Base-by-base conservation (phyloP, 2,797 vertebrate species). In the Dendrocincla fuliginosa region DNA sequence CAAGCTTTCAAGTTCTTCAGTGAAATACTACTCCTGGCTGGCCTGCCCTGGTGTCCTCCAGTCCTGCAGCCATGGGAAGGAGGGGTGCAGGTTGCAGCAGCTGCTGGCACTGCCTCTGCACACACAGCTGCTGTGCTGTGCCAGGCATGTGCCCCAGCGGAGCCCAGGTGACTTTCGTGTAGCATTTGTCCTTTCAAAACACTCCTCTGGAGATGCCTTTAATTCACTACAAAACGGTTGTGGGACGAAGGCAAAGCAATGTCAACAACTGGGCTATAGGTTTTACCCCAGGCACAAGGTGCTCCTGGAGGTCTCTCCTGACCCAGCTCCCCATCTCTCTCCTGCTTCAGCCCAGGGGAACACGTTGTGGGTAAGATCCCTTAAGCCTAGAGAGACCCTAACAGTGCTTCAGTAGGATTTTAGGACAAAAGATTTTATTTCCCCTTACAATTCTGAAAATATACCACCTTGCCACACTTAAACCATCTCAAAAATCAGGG, bases 361-460 rank as follows among this genome's bases (percentile, higher is more conserved):
- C n/a, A 33, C 0, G 0, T 15, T 11, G 27, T 50, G 22, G 24
- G 28, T 33, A 60, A 82, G 11, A 39, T 27, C n/a, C 37, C 32
- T 55, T 47, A 33, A 67, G 10, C 17, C 33, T 64, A 49, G 41
- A 87, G 47, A 56, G 24, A 79, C 11, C 15, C 16, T 41, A 53
- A 30, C 28, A 59, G 18, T 50, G 9, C 39, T 46, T 87, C 76
- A 52, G 46, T 0, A 60, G 75, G 57, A 85, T 70, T 78, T 73
- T 42, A 76, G 71, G 49, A 75, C 37, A 59, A 69, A 50, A 15
- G 12, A 46, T 57, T 83, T 67, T 53, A 47, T 70, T 89, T 85
- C 71, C 73, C 81, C 9, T 65, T 44, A 42, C 39, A 75, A 39
- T 41, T 22, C 69, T 47, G 42, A 85, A 77, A 87, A 93, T 35